A percentile compares a stretch with the other conserved stretches of the same genome.
Conservation (phyloP, 2,888 invertebrate genomes). For the Seira sanloemensis region DNA sequence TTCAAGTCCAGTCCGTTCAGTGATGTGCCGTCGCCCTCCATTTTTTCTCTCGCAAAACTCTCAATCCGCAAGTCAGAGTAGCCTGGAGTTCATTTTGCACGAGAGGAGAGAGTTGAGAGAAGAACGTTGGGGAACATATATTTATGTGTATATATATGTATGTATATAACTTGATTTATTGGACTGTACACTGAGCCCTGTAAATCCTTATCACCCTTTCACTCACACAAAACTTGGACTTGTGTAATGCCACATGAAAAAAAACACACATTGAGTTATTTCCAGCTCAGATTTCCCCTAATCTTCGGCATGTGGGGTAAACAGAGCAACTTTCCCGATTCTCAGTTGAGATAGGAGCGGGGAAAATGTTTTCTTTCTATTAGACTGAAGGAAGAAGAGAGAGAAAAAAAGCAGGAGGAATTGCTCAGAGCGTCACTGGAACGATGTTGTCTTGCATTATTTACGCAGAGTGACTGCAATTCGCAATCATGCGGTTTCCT, state of each 20-base stretch:
- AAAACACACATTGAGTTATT: too few species aligned
- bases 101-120: too few species aligned
- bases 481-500: slow-evolving; percentile 43
- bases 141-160: too few species aligned
- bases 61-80: too few species aligned
- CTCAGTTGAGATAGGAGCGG: background rate
- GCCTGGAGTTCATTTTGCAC: too few species aligned
- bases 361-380: slow-evolving; percentile 5
- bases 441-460: slow-evolving; percentile 27
- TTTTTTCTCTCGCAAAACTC: slow-evolving; percentile 27
- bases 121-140: too few species aligned
- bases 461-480: slow-evolving; percentile 26
- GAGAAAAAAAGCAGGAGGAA: background rate
- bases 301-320: background rate
- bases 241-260: too few species aligned
- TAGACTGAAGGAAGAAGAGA: slow-evolving; percentile 9
- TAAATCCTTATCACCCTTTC: too few species aligned
- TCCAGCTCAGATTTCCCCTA: background rate
- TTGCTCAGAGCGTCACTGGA: slow-evolving; percentile 17
- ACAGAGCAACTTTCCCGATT: slow-evolving; percentile 1
- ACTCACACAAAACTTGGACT: too few species aligned
- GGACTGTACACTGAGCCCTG: too few species aligned
- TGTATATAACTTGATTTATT: too few species aligned
- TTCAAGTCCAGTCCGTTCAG: slow-evolving; percentile 54
- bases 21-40: slow-evolving; percentile 60